Evolutionary conservation across 2,797 vertebrate species (phyloP).

Genomic region (Sebastes diploproa): DNA sequence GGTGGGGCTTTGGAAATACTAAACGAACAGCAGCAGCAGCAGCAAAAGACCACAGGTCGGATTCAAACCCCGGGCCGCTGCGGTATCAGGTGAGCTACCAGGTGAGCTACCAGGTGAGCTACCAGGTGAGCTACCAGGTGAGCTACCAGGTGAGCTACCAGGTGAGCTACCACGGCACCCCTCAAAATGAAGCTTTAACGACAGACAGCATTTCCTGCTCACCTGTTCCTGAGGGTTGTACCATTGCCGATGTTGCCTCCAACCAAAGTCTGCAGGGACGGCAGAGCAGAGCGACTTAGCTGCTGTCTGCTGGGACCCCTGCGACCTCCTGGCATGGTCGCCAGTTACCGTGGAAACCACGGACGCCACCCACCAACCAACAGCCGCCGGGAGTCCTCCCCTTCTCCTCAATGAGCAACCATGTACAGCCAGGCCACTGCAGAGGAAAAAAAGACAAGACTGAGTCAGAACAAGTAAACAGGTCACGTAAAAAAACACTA

Average conservation of each 20-base stretch:
- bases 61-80: too few species aligned
- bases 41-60: too few species aligned
- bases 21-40: neutral
- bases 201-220: neutral
- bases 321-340: slow-evolving; percentile 98
- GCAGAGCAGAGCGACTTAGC: slow-evolving; percentile 96
- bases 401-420: slow-evolving; percentile 78
- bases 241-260: slow-evolving; percentile 93
- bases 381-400: slow-evolving; percentile 68
- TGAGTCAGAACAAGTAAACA: neutral
- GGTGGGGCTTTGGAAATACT: neutral
- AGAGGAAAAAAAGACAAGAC: neutral
- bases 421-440: slow-evolving; percentile 74
- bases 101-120: too few species aligned
- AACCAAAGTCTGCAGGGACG: slow-evolving; percentile 96
- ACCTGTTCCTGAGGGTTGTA: slow-evolving; percentile 94
- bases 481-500: neutral
- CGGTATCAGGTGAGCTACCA: too few species aligned
- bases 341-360: slow-evolving; percentile 87
- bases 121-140: too few species aligned
- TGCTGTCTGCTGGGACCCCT: slow-evolving; percentile 99
- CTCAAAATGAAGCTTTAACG: neutral
- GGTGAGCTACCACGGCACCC: neutral
- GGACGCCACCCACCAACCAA: slow-evolving; percentile 77
- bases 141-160: too few species aligned